Evolutionary conservation across 2,113 vertebrate species (phyloP).

Genomic region (Plecturocebus donacophilus): DNA sequence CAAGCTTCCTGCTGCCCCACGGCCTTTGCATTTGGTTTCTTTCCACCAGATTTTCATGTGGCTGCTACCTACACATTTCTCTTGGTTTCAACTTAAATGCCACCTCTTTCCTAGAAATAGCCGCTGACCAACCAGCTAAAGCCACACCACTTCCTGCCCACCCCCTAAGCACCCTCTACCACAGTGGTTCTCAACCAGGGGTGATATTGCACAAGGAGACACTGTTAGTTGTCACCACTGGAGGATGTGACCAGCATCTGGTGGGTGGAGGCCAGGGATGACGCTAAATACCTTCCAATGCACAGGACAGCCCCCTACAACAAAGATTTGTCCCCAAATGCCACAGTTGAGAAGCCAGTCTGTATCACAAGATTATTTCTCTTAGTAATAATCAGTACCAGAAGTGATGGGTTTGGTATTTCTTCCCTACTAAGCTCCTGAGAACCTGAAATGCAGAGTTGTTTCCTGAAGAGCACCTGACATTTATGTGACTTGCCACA

Average conservation of each 20-base stretch:
- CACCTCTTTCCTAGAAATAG: neutral
- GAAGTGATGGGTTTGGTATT: neutral
- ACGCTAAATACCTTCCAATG: too few species aligned
- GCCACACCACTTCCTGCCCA: neutral
- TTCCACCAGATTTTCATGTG: neutral
- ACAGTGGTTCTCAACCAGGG: neutral
- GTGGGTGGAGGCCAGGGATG: neutral
- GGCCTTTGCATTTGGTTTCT: neutral
- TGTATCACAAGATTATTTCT: too few species aligned
- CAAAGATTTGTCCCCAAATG: neutral
- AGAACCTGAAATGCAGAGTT: neutral
- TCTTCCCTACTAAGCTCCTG: neutral
- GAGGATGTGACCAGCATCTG: neutral
- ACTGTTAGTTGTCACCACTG: neutral
- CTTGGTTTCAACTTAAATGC: conserved; percentile 29
- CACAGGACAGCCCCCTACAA: neutral
- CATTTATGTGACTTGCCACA: neutral
- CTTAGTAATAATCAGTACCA: too few species aligned
- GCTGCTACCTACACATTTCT: neutral
- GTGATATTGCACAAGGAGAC: neutral
- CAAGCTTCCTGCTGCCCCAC: neutral
- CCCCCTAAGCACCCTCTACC: neutral
- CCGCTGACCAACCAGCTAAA: neutral
- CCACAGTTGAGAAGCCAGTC: neutral
- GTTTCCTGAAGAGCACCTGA: neutral